phyloP scores from a whole-genome alignment of 1,140 invertebrate species.

The Helicoverpa zea region DNA sequence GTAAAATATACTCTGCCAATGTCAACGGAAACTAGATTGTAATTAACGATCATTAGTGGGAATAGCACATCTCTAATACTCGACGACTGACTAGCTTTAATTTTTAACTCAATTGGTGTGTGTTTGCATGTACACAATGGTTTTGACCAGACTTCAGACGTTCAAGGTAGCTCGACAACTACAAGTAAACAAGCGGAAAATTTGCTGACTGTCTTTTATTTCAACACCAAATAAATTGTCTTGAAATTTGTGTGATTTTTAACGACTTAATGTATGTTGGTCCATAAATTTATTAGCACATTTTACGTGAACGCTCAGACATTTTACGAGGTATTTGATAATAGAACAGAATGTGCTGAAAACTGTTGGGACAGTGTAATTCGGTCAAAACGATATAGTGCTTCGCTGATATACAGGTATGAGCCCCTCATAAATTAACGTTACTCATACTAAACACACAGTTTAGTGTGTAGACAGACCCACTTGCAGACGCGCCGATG shows the following conservation, averaged over 20 bases:
- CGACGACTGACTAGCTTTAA: too few relatives aligned
- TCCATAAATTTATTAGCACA: slow-evolving; percentile 71
- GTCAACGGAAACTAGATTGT: slow-evolving; percentile 13
- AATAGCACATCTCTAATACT: neutral
- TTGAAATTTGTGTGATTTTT: slow-evolving; percentile 63
- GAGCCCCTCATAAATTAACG: slow-evolving; percentile 29
- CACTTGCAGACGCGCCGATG: neutral
- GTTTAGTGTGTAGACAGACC: slow-evolving; percentile 12
- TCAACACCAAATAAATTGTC: slow-evolving; percentile 57
- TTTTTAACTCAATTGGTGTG: neutral
- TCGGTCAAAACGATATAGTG: slow-evolving; percentile 49
- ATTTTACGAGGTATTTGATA: slow-evolving; percentile 76
- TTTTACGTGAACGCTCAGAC: slow-evolving; percentile 74
- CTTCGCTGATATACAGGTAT: slow-evolving; percentile 38
- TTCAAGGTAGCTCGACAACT: slow-evolving; percentile 17
- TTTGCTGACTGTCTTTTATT: slow-evolving; percentile 41
- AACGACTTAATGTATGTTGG: slow-evolving; percentile 65
- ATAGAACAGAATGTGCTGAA: slow-evolving; percentile 71
- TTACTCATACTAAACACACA: slow-evolving; percentile 24
- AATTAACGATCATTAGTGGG: slow-evolving; percentile 1
- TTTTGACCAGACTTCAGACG: slow-evolving; percentile 25
- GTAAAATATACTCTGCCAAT: slow-evolving; percentile 7
- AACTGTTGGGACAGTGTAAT: slow-evolving; percentile 56
- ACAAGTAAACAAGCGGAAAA: slow-evolving; percentile 44
- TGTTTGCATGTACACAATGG: slow-evolving; percentile 4